A percentile compares a stretch with the other conserved stretches of the same genome.
Conservation (phyloP, 1,140 invertebrate species). For the Drosophila nigromelanica region DNA sequence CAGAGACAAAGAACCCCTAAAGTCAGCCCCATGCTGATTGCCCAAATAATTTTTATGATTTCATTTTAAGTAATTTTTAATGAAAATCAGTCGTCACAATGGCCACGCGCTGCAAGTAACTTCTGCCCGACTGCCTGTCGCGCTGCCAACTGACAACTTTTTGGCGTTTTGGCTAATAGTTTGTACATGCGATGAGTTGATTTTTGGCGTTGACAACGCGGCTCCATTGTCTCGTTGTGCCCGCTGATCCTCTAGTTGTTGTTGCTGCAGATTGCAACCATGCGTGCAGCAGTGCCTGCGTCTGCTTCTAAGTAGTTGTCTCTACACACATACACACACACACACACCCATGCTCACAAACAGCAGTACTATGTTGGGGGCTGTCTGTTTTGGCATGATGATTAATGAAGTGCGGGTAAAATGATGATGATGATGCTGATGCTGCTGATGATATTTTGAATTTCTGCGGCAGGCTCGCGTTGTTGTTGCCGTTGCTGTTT, state of each 20-base stretch:
- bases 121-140: not conserved
- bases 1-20: slow-evolving; percentile 44
- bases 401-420: slow-evolving; percentile 82
- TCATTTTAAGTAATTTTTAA: slow-evolving; percentile 77
- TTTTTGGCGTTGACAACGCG: slow-evolving; percentile 60
- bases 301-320: slow-evolving; percentile 25
- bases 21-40: slow-evolving; percentile 56
- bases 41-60: slow-evolving; percentile 71
- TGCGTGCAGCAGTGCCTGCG: slow-evolving; percentile 31
- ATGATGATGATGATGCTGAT: slow-evolving; percentile 36
- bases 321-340: slow-evolving; percentile 7
- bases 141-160: slow-evolving; percentile 37
- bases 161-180: slow-evolving; percentile 79
- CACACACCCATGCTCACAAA: not conserved
- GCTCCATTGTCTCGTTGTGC: slow-evolving; percentile 37
- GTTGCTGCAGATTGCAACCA: slow-evolving; percentile 37
- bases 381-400: slow-evolving; percentile 70
- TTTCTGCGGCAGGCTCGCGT: slow-evolving; percentile 18
- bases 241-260: slow-evolving; percentile 16
- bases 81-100: slow-evolving; percentile 64
- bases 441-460: slow-evolving; percentile 41
- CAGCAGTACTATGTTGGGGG: slow-evolving; percentile 11
- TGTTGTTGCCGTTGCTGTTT: slow-evolving; percentile 2
- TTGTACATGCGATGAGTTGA: slow-evolving; percentile 77
- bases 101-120: slow-evolving; percentile 7